Percentiles rank a stretch among this genome's conserved stretches.
Conservation (phyloP, 2,113 vertebrate species). For the Athene noctua region DNA sequence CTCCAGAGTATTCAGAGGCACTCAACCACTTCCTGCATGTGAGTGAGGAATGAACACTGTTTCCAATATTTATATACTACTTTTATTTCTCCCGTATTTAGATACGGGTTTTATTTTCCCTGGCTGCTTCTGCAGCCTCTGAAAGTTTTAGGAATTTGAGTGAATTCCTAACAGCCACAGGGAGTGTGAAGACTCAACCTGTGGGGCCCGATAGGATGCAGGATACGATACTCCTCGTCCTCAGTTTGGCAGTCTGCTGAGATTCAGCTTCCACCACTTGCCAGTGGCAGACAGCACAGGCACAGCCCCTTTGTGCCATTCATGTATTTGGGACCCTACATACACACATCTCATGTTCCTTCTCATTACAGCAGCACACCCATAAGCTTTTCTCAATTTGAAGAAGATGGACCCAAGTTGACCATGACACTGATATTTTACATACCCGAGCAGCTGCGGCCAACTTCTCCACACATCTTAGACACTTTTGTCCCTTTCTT, state of each 20-base stretch:
- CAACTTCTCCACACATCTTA: background rate
- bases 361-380: background rate
- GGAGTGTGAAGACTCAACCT: background rate
- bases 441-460: background rate
- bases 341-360: background rate
- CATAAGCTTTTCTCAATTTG: background rate
- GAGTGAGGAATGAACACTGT: background rate
- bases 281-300: background rate
- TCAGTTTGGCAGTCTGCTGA: background rate
- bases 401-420: background rate
- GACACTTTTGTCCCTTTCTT: background rate
- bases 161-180: background rate
- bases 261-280: background rate
- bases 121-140: background rate
- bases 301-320: background rate
- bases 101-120: background rate
- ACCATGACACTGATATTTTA: accelerated
- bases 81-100: background rate
- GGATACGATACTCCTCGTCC: background rate
- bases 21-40: background rate
- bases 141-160: background rate
- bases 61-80: background rate
- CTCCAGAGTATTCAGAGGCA: background rate
- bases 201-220: accelerated
- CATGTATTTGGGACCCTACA: background rate